phyloP scores from a whole-genome alignment of 1,140 invertebrate species.

The Yoshiicerus persimilis region DNA sequence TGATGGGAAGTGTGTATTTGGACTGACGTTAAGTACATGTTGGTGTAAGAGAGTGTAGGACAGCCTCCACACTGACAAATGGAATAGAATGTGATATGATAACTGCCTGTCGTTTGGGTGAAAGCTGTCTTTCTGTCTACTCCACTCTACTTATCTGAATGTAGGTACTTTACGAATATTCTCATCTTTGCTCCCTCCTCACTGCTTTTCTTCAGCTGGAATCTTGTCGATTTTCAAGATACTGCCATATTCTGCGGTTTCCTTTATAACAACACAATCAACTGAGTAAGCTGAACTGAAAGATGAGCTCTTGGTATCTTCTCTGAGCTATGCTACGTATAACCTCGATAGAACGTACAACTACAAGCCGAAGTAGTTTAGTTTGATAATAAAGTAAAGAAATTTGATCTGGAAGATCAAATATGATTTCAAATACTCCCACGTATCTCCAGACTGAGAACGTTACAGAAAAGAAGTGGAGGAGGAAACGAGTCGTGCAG shows the following conservation, averaged over 20 bases:
- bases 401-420: background rate
- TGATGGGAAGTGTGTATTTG: background rate
- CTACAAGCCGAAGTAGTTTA: background rate
- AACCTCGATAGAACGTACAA: too few species aligned
- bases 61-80: background rate
- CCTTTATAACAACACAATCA: background rate
- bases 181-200: background rate
- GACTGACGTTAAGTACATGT: background rate
- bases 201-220: background rate
- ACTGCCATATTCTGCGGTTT: slow-evolving; percentile 7
- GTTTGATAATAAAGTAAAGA: background rate
- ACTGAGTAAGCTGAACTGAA: background rate
- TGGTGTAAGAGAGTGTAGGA: background rate
- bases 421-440: background rate
- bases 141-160: background rate
- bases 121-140: background rate
- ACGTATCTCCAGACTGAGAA: background rate
- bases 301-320: too few species aligned
- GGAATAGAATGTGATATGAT: slow-evolving; percentile 10
- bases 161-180: background rate
- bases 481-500: too few species aligned
- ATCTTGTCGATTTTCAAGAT: background rate
- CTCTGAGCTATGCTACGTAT: too few species aligned
- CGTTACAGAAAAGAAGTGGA: background rate
- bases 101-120: slow-evolving; percentile 11